Evolutionary conservation across 35 echinoderm and acorn worm species (phyloP).

Genomic region (Ophiothrix spiculata): DNA sequence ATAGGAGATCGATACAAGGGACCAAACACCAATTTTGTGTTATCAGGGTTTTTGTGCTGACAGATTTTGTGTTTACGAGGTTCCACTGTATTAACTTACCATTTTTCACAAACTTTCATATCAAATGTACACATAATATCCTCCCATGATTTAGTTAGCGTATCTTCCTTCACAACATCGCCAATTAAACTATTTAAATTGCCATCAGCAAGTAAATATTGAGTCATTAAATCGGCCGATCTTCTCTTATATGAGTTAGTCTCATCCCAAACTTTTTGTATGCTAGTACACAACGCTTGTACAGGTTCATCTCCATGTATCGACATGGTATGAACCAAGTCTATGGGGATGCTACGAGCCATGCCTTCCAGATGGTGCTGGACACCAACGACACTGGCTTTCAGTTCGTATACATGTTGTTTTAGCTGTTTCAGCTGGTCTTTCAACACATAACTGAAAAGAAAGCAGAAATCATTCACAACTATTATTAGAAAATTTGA

Average conservation of each 20-base stretch:
- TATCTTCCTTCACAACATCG: not conserved
- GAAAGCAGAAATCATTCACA: too few species aligned
- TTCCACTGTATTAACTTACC: too few species aligned
- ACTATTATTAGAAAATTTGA: too few species aligned
- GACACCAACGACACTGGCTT: not conserved
- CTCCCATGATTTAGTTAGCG: not conserved
- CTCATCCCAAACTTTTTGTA: not conserved
- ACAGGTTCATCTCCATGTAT: not conserved
- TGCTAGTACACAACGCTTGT: not conserved
- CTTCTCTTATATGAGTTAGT: not conserved
- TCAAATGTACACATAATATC: not conserved
- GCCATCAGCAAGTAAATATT: not conserved
- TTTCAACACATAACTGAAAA: constrained; percentile 10
- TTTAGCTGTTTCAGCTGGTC: not conserved
- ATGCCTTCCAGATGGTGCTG: not conserved
- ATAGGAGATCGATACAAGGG: too few species aligned
- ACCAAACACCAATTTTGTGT: too few species aligned
- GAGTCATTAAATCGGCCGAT: not conserved
- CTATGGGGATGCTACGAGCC: not conserved
- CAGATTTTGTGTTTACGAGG: too few species aligned
- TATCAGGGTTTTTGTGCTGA: too few species aligned
- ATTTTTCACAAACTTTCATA: not conserved
- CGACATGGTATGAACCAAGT: not conserved
- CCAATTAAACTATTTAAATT: not conserved
- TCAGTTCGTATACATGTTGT: not conserved